Evolutionary conservation across 2,888 invertebrate genomes (phyloP), one percentile per base, ranked within the genome.

Genomic region (Steinernema scapterisci): DNA sequence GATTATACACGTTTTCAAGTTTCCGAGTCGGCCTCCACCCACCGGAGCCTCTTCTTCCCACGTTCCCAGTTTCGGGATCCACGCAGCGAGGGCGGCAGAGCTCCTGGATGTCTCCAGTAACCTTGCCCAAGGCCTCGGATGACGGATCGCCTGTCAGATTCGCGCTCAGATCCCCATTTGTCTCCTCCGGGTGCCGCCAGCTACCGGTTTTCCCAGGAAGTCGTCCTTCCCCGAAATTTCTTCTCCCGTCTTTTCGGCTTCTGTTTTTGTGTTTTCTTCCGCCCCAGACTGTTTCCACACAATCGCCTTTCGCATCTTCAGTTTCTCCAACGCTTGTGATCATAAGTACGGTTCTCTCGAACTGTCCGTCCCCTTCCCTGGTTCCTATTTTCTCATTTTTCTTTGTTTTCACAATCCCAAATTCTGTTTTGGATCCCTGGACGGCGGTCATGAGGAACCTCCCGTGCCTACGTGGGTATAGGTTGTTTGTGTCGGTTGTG

Each of bases 61-160:
- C 38, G 38, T 38, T 48, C 48, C 48, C 48, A 48, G 19, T n/a
- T 48, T 48, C 48, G 48, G 16, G 48, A 16, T 19, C 48, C 48
- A 48, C 13, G 45, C 16, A 11, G 7, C 9, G 45, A 44, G 45
- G 3, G 48, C 19, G 3, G 13, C 48, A 48, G 6, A 16, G 3
- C 19, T 16, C 13, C 5, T 21, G 21, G 54, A 21, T 23, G 54
- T 23, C 25, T 54, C 54, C 13, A 5, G 54, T 5, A 54, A 25
- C 54, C 54, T 54, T 54, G 54, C 25, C 48, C 11, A 54, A 54
- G 54, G 54, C 54, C 21, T 54, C 54, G 21, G 25, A 6, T 54
- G 54, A 54, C 54, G 21, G 23, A 25, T 54, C 54, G 54, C 3
- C 13, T 54, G 54, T 54, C 54, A 54, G 25, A 16, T 48, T 19